Base-by-base conservation (phyloP, 2,113 vertebrate genomes). In the Anhinga anhinga region DNA sequence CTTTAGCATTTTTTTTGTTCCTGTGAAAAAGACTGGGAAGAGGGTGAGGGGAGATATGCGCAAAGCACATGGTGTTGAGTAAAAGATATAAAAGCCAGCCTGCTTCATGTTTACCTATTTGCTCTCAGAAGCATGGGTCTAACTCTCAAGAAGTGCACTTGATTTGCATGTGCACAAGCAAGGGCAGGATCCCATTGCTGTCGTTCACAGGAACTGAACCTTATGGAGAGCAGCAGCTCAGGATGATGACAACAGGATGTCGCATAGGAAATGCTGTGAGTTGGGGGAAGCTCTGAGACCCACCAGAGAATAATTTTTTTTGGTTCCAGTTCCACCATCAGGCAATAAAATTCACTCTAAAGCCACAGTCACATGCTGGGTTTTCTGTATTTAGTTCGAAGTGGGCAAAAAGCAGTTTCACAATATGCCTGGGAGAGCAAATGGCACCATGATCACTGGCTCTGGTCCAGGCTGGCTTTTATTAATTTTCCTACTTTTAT, bases 161-260 rank as follows among this genome's bases (percentile, higher is more conserved):
- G 2, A 36, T 76, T 40, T 38, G n/a, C 6, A 1, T 1, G 34
- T 10, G 23, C 26, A 29, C 23, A 40, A 90, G 23, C 17, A 67
- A 56, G 19, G 44, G 6, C 26, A 49, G 69, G 20, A 66, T 40
- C 4, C 34, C 15, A 0, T 9, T 29, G 27, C 3, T 34, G 21
- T 3, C 13, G 0, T 19, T 56, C 18, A 15, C 15, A 49, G 25
- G 14, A 65, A 45, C 36, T 69, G 49, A 72, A 36, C 18, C 14
- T 56, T 5, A 23, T 1, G 8, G 67, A 55, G 18, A 55, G 13
- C 63, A 77, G 49, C 29, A 79, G 13, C 44, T 77, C 0, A 0
- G 27, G 13, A 7, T 34, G 34, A 30, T 47, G 69, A 12, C 12
- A 47, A 4, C 0, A 0, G 16, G 7, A 27, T n/a, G 11, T 2